Evolutionary conservation across 53 echinoderm and acorn worm genomes (phyloP).

Genomic region (Astropecten irregularis): DNA sequence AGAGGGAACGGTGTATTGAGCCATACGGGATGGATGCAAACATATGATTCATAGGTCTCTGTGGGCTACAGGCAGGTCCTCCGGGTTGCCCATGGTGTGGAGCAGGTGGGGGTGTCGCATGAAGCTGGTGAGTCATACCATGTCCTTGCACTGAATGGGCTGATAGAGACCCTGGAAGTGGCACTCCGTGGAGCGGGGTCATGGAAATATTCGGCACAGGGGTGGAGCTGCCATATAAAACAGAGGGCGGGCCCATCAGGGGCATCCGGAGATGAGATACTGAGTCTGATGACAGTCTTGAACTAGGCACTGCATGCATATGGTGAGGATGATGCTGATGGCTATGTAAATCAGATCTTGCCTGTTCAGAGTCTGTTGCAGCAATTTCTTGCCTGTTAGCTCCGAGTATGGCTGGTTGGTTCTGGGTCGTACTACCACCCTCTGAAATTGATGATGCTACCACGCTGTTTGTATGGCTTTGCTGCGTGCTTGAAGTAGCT

Average conservation of each 20-base stretch:
- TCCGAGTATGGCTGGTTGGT: neutral
- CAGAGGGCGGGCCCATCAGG: constrained; percentile 70
- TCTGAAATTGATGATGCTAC: neutral
- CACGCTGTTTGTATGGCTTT: constrained; percentile 15
- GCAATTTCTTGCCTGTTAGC: neutral
- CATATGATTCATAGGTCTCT: constrained; percentile 73
- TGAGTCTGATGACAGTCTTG: constrained; percentile 41
- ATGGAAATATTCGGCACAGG: constrained; percentile 57
- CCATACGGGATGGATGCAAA: constrained; percentile 69
- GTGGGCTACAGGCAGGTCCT: constrained; percentile 58
- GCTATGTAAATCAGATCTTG: neutral
- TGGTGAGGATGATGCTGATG: constrained; percentile 28
- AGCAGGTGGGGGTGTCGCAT: constrained; percentile 61
- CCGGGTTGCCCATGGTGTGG: constrained; percentile 50
- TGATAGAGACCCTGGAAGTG: constrained; percentile 61
- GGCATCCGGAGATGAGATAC: constrained; percentile 66
- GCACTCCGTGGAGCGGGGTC: constrained; percentile 66
- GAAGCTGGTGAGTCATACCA: constrained; percentile 41
- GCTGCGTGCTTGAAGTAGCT: neutral
- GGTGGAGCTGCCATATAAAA: constrained; percentile 74
- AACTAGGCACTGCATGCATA: constrained; percentile 28
- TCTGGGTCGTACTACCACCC: neutral
- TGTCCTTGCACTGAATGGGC: constrained; percentile 57
- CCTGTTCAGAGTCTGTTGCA: neutral
- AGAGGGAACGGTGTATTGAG: constrained; percentile 82